Base-by-base conservation (phyloP, 2,113 vertebrate genomes). In the Hippocampus comes region DNA sequence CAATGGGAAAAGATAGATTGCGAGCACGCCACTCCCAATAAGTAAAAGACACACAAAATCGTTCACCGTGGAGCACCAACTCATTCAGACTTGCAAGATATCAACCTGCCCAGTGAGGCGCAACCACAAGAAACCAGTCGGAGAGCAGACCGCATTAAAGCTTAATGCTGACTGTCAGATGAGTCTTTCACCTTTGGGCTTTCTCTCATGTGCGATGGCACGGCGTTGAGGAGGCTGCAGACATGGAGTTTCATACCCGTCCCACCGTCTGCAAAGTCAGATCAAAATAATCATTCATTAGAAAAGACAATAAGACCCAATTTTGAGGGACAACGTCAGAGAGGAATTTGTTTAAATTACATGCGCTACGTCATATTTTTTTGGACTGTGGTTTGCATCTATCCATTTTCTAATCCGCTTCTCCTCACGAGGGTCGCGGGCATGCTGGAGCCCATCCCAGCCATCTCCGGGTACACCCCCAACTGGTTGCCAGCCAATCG, bases 141-240 rank as follows among this genome's bases (percentile, higher is more conserved):
- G 5, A 10, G 63, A 6, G 30, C 11, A 38, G 23, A 64, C 6
- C 25, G 7, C 10, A 2, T 56, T 27, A 25, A 34, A 67, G 30
- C 25, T 34, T 67, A 60, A 20, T 55, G 6, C 8, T 6, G 63
- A 25, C 9, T 18, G 42, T 74, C 15, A 48, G 38, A 46, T 25
- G 27, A 14, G n/a, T 42, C 21, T 46, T 14, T 63, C 7, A 90
- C 87, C 82, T 82, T 55, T n/a, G 68, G 65, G 34, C 27, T 67
- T n/a, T 74, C 61, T 59, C 21, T 82, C 67, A 53, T 48, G 69
- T 41, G 60, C 65, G 72, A 34, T 9, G 61, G 61, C 41, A 59
- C 73, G 15, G 11, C 5, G 49, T 20, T 53, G 63, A 65, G 2
- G 1, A 12, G 27, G 70, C 21, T 74, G 75, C 38, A 30, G 69